phyloP scores from a whole-genome alignment of 2,888 invertebrate species.

The Eumerus sabulonum region DNA sequence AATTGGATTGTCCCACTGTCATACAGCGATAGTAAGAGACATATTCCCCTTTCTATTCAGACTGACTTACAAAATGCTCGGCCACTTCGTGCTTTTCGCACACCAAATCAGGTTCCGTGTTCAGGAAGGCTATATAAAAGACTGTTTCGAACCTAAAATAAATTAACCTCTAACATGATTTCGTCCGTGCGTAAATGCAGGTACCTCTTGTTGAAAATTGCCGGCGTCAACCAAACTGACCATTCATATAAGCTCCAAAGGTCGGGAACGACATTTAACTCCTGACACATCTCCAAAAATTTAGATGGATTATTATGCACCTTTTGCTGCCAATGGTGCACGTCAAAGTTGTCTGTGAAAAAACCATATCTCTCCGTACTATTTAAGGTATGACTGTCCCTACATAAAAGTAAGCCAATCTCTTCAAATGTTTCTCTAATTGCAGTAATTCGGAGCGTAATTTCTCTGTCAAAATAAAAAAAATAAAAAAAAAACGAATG shows the following conservation, averaged over 20 bases:
- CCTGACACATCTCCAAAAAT: conserved; percentile 85
- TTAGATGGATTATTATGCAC: conserved; percentile 76
- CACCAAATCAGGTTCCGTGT: conserved; percentile 68
- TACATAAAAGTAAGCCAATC: conserved; percentile 88
- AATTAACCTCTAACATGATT: no score
- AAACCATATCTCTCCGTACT: conserved; percentile 78
- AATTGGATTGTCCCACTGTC: conserved; percentile 85
- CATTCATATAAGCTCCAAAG: conserved; percentile 89
- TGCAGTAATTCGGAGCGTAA: conserved; percentile 90
- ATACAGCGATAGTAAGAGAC: no score
- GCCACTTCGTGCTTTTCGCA: conserved; percentile 70
- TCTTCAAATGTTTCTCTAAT: conserved; percentile 96
- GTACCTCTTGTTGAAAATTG: conserved; percentile 79
- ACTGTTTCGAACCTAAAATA: conserved; percentile 49
- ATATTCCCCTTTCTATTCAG: no score
- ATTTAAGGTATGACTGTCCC: conserved; percentile 79
- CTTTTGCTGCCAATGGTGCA: conserved; percentile 83
- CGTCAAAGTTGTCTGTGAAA: conserved; percentile 80
- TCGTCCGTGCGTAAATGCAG: no score
- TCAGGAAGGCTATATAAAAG: conserved; percentile 41
- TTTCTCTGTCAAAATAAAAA: no score
- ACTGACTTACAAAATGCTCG: no score
- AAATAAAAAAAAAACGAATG: no score
- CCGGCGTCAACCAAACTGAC: conserved; percentile 91
- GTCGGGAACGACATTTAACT: conserved; percentile 87